Base-by-base conservation (phyloP, 2,113 vertebrate genomes). In the Sorex fumeus region DNA sequence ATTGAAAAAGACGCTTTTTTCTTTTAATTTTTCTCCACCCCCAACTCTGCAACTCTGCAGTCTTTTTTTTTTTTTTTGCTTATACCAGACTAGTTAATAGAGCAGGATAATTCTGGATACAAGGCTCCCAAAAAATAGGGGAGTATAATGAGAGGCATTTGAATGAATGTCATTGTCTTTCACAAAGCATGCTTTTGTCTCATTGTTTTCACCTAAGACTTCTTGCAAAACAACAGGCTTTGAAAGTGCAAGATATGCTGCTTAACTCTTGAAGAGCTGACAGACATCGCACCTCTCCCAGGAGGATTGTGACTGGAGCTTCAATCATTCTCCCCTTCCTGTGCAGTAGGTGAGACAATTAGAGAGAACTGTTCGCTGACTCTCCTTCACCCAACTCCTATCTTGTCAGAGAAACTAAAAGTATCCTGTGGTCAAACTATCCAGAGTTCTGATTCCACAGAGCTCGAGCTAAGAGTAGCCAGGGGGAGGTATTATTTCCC, bases 171-270 rank as follows among this genome's bases (percentile, higher is more conserved):
- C 95, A 94, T 95, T 96, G 96, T 96, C 94, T 96, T 92, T 93
- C 87, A 95, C 84, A 92, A 91, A 95, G 92, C 93, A 57, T 75
- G 30, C 2, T 95, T 95, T 88, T 93, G 88, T 95, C 91, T 95
- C 94, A 93, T 96, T 96, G 95, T 95, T 95, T 97, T 90, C 96
- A 96, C 92, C 77, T 95, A 93, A 96, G 94, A 93, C 90, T 95
- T 97, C 80, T 94, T 94, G 83, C 92, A 96, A 96, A 97, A 96
- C 96, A 95, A 94, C 72, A 0, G 69, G 96, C 88, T 93, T 87
- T 92, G 80, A 77, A 88, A 88, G 90, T 94, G 93, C 91, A 92
- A 96, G 92, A 50, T 81, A 32, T 53, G 88, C 96, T 93, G 96
- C 93, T 95, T 87, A 85, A 93, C 95, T 96, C 93, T 92, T 77